phyloP scores from a whole-genome alignment of 1,140 invertebrate species.

The Prorops nasuta region DNA sequence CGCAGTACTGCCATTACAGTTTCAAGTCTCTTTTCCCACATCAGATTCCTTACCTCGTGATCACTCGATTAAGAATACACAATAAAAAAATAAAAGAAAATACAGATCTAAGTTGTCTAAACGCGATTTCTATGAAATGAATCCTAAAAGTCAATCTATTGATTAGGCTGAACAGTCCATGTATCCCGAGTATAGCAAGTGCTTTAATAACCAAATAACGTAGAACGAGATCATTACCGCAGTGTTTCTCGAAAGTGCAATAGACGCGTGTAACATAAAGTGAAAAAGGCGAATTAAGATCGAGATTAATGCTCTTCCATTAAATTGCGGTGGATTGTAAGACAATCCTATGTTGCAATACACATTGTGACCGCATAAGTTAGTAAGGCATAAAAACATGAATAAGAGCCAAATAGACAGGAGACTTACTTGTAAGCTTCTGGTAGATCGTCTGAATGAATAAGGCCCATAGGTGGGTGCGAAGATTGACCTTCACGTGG shows the following conservation, averaged over 20 bases:
- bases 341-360: too few relatives aligned
- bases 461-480: slow-evolving; percentile 75
- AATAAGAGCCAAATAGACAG: not conserved
- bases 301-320: too few relatives aligned
- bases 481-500: slow-evolving; percentile 67
- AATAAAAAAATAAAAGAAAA: slow-evolving; percentile 7
- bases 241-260: too few relatives aligned
- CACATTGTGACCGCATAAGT: slow-evolving; percentile 22
- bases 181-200: too few relatives aligned
- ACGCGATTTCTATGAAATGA: not conserved
- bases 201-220: too few relatives aligned
- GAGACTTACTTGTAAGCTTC: slow-evolving; percentile 82
- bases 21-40: slow-evolving; percentile 20
- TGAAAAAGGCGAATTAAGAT: too few relatives aligned
- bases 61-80: slow-evolving; percentile 13
- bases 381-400: slow-evolving; percentile 27
- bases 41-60: slow-evolving; percentile 21
- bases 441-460: slow-evolving; percentile 81
- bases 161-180: too few relatives aligned
- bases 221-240: too few relatives aligned
- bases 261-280: too few relatives aligned
- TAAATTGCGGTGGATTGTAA: too few relatives aligned
- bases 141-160: not conserved
- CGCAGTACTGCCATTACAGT: slow-evolving; percentile 36
- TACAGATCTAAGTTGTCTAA: not conserved